Percentiles rank a stretch among this genome's conserved stretches.
phyloP scores from a whole-genome alignment of 23 tunicate species.

The Halocynthia aurantium region DNA sequence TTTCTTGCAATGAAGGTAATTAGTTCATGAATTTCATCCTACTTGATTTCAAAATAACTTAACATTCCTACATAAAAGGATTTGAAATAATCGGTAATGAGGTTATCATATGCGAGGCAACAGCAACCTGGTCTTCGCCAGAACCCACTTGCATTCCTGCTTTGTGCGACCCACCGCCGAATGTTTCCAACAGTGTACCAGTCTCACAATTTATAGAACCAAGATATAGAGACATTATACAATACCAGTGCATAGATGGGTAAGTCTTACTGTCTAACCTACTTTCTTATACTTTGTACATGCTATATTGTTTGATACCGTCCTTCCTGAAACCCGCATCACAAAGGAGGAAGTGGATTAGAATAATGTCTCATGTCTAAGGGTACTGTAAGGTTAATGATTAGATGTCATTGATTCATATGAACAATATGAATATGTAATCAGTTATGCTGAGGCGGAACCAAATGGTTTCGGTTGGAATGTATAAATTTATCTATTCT shows the following conservation, averaged over 20 bases:
- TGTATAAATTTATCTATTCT: too few relatives aligned
- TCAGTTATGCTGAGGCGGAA: too few relatives aligned
- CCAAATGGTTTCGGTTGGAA: too few relatives aligned
- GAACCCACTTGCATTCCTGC: slow-evolving; percentile 46
- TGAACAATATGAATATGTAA: too few relatives aligned
- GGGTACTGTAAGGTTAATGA: too few relatives aligned
- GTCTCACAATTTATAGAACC: neutral
- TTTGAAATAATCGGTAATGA: slow-evolving; percentile 14
- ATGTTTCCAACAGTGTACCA: slow-evolving; percentile 33
- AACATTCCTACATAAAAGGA: neutral
- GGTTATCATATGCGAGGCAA: slow-evolving; percentile 16
- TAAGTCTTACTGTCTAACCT: neutral
- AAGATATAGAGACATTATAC: neutral
- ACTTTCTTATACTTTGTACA: too few relatives aligned
- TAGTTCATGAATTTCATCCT: neutral
- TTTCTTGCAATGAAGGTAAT: slow-evolving; percentile 14
- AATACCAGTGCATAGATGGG: slow-evolving; percentile 22
- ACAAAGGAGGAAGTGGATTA: too few relatives aligned
- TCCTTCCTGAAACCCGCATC: too few relatives aligned
- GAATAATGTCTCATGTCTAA: too few relatives aligned
- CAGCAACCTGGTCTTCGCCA: slow-evolving; percentile 28
- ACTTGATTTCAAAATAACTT: neutral
- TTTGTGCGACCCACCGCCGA: slow-evolving; percentile 51
- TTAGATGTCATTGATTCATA: too few relatives aligned
- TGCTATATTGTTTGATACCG: too few relatives aligned